Conservation (phyloP, 2,888 invertebrate species). For the Venusia cambrica region DNA sequence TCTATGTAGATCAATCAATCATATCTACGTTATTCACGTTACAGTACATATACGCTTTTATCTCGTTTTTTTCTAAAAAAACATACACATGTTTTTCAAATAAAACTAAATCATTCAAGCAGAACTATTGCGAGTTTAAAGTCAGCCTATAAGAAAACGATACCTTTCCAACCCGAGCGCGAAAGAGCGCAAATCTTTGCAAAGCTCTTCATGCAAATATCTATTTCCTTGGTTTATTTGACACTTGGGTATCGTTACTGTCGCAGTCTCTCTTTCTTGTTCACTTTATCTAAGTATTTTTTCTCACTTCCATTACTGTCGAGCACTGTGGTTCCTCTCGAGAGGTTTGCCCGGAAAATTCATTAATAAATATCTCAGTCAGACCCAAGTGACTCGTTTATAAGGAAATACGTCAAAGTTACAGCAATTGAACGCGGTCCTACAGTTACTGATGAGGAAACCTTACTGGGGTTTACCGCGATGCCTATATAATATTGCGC, state of each 20-base stretch:
- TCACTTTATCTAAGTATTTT: slow-evolving; percentile 50
- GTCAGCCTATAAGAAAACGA: no score
- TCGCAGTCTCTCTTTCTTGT: slow-evolving; percentile 34
- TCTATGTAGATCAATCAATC: no score
- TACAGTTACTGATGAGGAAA: no score
- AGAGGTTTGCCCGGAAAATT: slow-evolving; percentile 43
- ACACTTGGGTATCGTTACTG: slow-evolving; percentile 44
- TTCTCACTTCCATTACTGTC: slow-evolving; percentile 56
- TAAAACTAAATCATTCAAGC: no score
- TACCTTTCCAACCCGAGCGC: no score
- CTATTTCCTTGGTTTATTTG: slow-evolving; percentile 40
- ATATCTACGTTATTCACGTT: no score
- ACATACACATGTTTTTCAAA: no score
- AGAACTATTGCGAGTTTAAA: no score
- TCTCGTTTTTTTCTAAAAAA: no score
- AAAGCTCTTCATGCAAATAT: slow-evolving; percentile 34
- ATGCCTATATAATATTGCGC: no score
- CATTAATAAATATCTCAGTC: slow-evolving; percentile 54
- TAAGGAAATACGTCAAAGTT: slow-evolving; percentile 32
- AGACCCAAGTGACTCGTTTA: slow-evolving; percentile 36
- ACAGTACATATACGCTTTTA: no score
- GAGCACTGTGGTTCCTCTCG: slow-evolving; percentile 41
- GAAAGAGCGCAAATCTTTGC: slow-evolving; percentile 9
- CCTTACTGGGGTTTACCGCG: no score
- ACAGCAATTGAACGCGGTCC: slow-evolving; percentile 21